Evolutionary conservation across 1,140 invertebrate genomes (phyloP).

Genomic region (Drosophila suzukii): DNA sequence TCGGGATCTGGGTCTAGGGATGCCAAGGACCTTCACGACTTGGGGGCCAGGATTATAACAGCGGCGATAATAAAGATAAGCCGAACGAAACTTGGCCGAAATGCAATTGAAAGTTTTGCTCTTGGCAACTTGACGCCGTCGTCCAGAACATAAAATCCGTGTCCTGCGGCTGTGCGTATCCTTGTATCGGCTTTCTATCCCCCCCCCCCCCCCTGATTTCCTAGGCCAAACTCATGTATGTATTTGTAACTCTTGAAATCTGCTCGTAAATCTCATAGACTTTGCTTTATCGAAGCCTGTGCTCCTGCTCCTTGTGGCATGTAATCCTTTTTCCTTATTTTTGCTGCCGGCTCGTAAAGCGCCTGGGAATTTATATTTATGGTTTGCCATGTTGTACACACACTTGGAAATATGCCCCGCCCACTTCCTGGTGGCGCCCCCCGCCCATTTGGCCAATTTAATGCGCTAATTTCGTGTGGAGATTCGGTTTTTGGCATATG

Average conservation of each 20-base stretch:
- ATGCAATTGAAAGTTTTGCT: slow-evolving; percentile 78
- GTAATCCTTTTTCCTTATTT: slow-evolving; percentile 57
- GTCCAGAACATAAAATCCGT: slow-evolving; percentile 37
- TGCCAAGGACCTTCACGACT: slow-evolving; percentile 15
- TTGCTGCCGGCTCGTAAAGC: slow-evolving; percentile 43
- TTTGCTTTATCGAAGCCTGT: slow-evolving; percentile 65
- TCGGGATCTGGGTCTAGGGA: not conserved
- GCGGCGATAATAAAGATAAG: slow-evolving; percentile 78
- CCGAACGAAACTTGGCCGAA: slow-evolving; percentile 61
- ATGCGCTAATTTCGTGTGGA: slow-evolving; percentile 56
- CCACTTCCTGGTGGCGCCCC: not conserved
- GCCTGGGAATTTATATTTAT: slow-evolving; percentile 64
- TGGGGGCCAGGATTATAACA: slow-evolving; percentile 56
- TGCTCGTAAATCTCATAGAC: slow-evolving; percentile 74
- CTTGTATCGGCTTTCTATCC: slow-evolving; percentile 11
- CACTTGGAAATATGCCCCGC: slow-evolving; percentile 20
- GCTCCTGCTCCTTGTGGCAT: slow-evolving; percentile 51
- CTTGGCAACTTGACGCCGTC: slow-evolving; percentile 50
- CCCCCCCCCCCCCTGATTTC: not conserved
- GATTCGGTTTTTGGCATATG: slow-evolving; percentile 29
- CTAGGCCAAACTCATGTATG: slow-evolving; percentile 46
- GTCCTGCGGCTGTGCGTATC: slow-evolving; percentile 48
- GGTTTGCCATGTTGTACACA: slow-evolving; percentile 37
- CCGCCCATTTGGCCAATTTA: slow-evolving; percentile 23
- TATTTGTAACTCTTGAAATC: slow-evolving; percentile 72